A percentile compares a stretch with the other conserved stretches of the same genome.
Evolutionary conservation across 2,113 vertebrate species (phyloP).

Genomic region (Anseranas semipalmata): DNA sequence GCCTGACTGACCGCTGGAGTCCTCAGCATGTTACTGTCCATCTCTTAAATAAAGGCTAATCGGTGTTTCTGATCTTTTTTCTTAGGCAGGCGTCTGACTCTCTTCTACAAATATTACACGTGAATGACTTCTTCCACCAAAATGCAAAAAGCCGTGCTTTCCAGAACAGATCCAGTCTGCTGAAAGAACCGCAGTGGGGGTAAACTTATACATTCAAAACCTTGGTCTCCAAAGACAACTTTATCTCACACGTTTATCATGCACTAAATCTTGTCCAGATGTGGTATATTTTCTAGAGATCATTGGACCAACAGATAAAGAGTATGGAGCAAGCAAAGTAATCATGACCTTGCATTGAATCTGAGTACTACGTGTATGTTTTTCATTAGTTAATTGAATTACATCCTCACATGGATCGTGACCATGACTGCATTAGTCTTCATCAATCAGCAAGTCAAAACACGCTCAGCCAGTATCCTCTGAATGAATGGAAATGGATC

Average conservation of each 20-base stretch:
- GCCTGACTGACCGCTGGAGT: slow-evolving; percentile 1
- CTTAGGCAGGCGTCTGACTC: not conserved
- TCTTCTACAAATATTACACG: not conserved
- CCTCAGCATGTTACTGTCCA: not conserved
- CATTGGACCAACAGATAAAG: not conserved
- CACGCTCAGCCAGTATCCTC: not conserved
- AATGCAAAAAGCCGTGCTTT: not conserved
- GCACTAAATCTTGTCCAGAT: not conserved
- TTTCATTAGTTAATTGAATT: slow-evolving; percentile 43
- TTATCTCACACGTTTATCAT: not conserved
- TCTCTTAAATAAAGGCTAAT: slow-evolving; percentile 8
- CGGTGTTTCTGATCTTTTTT: not conserved
- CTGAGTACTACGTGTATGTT: not conserved
- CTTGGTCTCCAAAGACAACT: not conserved
- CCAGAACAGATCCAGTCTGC: not conserved
- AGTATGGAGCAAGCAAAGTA: not conserved
- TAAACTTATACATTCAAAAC: not conserved
- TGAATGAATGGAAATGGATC: not conserved
- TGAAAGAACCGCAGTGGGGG: not conserved
- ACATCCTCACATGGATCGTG: not conserved
- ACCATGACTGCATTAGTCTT: not conserved
- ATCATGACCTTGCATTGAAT: not conserved
- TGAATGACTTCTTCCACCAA: not conserved
- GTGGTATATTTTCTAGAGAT: not conserved
- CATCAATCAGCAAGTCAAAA: not conserved